Evolutionary conservation across 2,113 vertebrate species (phyloP).

Genomic region (Delphinus delphis): DNA sequence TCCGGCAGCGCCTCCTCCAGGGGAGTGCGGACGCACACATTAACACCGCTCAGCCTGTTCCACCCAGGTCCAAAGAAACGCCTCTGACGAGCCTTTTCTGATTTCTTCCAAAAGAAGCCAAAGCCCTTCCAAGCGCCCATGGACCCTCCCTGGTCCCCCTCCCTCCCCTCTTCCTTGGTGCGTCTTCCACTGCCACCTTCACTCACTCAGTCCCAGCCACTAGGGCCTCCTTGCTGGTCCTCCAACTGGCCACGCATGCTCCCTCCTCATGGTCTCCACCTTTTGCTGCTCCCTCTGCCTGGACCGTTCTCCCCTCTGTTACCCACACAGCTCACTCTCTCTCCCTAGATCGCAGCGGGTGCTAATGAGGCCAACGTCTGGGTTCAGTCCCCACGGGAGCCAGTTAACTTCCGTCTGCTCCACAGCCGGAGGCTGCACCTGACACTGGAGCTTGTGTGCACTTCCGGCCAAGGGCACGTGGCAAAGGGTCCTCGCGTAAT

Average conservation of each 20-base stretch:
- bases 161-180: not conserved
- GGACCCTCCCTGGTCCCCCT: not conserved
- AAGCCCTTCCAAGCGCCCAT: not conserved
- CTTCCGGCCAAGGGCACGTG: fast-evolving
- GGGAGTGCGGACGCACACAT: fast-evolving
- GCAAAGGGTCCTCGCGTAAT: not conserved
- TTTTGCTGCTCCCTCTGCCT: no score
- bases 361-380: conserved; percentile 30
- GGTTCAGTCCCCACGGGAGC: not conserved
- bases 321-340: not conserved
- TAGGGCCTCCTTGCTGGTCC: no score
- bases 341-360: not conserved
- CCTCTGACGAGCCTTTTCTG: not conserved
- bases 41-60: not conserved
- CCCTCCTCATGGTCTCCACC: fast-evolving
- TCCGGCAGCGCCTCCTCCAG: fast-evolving
- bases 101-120: not conserved
- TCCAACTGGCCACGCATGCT: fast-evolving
- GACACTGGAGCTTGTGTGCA: not conserved
- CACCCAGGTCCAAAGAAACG: not conserved
- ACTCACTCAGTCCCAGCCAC: not conserved
- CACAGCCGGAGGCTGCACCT: fast-evolving
- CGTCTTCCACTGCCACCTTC: fast-evolving
- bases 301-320: not conserved
- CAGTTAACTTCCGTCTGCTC: not conserved